Evolutionary conservation across 2,888 invertebrate species (phyloP).

Genomic region (Adelphocoris suturalis): DNA sequence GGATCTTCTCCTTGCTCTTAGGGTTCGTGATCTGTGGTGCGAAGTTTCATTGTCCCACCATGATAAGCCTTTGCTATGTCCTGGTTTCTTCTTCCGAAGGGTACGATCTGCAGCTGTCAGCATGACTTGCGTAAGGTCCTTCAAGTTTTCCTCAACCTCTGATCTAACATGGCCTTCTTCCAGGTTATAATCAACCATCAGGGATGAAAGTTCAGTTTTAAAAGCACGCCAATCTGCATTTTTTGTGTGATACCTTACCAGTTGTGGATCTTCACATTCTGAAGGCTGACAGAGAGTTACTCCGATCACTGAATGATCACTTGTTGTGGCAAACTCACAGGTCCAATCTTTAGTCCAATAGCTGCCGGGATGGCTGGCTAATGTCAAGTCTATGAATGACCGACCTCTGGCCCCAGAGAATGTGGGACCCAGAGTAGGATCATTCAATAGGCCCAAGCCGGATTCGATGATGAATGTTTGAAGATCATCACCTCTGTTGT

Average conservation of each 20-base stretch:
- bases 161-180: background rate
- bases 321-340: background rate
- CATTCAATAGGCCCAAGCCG: background rate
- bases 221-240: background rate
- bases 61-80: background rate
- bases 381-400: slow-evolving; percentile 20
- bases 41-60: slow-evolving; percentile 19
- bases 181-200: slow-evolving; percentile 22
- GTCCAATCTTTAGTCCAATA: background rate
- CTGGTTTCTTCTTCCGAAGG: background rate
- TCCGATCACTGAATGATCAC: background rate
- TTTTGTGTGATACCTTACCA: background rate
- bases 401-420: background rate
- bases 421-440: background rate
- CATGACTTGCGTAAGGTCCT: background rate
- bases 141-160: no score
- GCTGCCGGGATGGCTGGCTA: background rate
- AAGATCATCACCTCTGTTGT: background rate
- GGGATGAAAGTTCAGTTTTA: background rate
- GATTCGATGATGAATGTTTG: background rate
- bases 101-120: background rate
- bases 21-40: background rate
- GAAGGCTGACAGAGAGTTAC: background rate
- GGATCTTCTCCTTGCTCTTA: background rate
- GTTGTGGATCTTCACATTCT: background rate